Evolutionary conservation across 2,888 invertebrate species (phyloP).

Genomic region (Drosophila bunnanda): DNA sequence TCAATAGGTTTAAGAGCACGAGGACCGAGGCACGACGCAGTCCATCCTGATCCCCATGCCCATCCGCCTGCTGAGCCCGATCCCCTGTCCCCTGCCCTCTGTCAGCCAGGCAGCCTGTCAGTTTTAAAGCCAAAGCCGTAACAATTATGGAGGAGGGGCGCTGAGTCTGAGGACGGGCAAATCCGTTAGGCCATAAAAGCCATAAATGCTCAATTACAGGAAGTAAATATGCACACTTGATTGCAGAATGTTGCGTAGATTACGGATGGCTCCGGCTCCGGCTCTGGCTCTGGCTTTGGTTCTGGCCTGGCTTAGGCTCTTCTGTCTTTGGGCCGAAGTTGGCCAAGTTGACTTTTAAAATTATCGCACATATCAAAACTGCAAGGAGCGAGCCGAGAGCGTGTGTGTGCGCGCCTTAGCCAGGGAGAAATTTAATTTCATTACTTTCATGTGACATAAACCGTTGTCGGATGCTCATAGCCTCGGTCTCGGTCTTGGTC

Average conservation of each 20-base stretch:
- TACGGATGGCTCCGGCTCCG: slow-evolving; percentile 18
- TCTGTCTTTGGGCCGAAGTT: slow-evolving; percentile 19
- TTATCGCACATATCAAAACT: slow-evolving; percentile 65
- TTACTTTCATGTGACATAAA: slow-evolving; percentile 79
- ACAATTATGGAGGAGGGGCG: slow-evolving; percentile 60
- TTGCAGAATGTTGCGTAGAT: slow-evolving; percentile 80
- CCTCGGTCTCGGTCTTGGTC: background rate
- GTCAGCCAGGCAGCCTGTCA: slow-evolving; percentile 10
- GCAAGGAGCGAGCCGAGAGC: slow-evolving; percentile 19
- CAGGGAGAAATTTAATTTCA: slow-evolving; percentile 78
- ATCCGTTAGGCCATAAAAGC: slow-evolving; percentile 82
- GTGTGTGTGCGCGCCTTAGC: slow-evolving; percentile 27
- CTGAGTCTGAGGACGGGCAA: slow-evolving; percentile 43
- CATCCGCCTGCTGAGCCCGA: background rate
- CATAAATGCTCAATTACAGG: slow-evolving; percentile 82
- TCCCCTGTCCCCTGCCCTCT: background rate
- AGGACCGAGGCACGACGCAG: slow-evolving; percentile 16
- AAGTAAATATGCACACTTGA: slow-evolving; percentile 82
- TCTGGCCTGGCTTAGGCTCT: slow-evolving; percentile 14
- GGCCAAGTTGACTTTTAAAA: slow-evolving; percentile 74
- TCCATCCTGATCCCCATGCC: background rate
- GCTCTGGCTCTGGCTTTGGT: slow-evolving; percentile 2
- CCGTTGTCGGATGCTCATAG: slow-evolving; percentile 60
- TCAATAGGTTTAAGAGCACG: slow-evolving; percentile 66
- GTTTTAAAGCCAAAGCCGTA: slow-evolving; percentile 69